These are phyloP conservation scores for Halesus radiatus DNA, from an alignment of 1,140 invertebrate genomes.

Conservation along the genomic window DNA sequence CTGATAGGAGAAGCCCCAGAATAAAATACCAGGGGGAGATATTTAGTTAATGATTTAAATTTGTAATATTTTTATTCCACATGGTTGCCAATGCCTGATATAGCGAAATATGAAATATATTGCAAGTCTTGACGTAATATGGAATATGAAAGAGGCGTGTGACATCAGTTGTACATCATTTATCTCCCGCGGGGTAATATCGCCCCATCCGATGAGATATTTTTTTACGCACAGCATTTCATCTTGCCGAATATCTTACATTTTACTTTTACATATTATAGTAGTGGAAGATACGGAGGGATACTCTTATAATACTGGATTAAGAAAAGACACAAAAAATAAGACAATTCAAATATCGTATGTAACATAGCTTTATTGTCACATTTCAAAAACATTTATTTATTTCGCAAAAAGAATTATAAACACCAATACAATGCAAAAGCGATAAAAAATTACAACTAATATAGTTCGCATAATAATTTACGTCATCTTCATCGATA, in stretches of 20 bases:
- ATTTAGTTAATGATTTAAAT: no score
- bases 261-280: constrained; percentile 6
- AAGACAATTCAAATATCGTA: no score
- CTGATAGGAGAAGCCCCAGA: no score
- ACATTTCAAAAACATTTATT: no score
- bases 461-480: no score
- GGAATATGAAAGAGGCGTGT: constrained; percentile 50
- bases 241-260: background rate
- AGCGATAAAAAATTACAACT: no score
- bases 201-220: constrained; percentile 3
- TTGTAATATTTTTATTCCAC: no score
- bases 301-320: background rate
- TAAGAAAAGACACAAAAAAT: background rate
- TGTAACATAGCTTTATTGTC: no score
- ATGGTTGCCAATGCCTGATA: background rate
- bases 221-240: constrained; percentile 20
- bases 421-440: no score
- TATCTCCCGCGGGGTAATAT: constrained; percentile 39
- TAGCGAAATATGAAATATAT: constrained; percentile 29
- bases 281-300: background rate
- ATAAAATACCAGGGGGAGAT: no score
- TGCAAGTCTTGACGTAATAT: constrained; percentile 41
- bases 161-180: constrained; percentile 48
- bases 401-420: no score
- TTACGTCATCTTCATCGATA: no score